A percentile compares a stretch with the other conserved stretches of the same genome.
These are phyloP conservation scores for Rattus norvegicus DNA, from an alignment of 2,113 vertebrate species.

Conservation along the genomic window GRCr8 NC_086019.1:106191501-106192000, in stretches of 20 bases:
- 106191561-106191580: neutral
- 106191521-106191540: neutral
- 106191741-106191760: conserved; percentile 25
- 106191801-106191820: neutral
- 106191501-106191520: neutral
- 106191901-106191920: conserved; percentile 10
- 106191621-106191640: neutral
- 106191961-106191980: neutral
- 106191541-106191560: neutral
- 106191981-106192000: neutral
- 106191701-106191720: conserved; percentile 6
- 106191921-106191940: neutral
- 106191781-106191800: neutral
- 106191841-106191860: neutral
- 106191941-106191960: neutral
- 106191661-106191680: conserved; percentile 29
- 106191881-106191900: neutral
- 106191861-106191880: neutral
- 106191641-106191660: conserved; percentile 23
- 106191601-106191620: neutral
- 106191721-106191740: conserved; percentile 8
- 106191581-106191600: neutral
- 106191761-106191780: conserved; percentile 32
- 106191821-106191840: neutral
- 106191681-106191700: neutral